phyloP scores from a whole-genome alignment of 92 coral and sea anemone genomes.

The Chrysogorgia sp. region DNA sequence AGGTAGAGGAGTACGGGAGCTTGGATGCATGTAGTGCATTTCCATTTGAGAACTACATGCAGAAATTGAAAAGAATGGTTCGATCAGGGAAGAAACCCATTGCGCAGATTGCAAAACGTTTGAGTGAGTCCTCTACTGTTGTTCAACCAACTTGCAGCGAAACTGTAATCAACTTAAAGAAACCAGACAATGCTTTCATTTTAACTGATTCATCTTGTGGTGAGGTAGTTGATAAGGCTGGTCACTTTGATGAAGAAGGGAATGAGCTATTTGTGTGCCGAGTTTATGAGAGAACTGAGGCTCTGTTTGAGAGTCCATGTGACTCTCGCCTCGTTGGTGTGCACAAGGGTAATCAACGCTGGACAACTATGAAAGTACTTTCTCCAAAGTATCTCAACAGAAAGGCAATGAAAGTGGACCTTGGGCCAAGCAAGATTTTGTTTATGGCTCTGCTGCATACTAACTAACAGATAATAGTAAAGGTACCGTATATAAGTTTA shows the following conservation, averaged over 20 bases:
- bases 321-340: slow-evolving; percentile 31
- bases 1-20: slow-evolving; percentile 5
- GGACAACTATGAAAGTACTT: slow-evolving; percentile 23
- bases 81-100: slow-evolving; percentile 26
- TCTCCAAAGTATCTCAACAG: not conserved
- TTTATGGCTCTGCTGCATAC: slow-evolving; percentile 17
- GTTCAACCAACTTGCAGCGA: not conserved
- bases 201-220: slow-evolving; percentile 15
- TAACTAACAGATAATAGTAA: not conserved
- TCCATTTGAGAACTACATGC: slow-evolving; percentile 17
- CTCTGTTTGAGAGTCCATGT: slow-evolving; percentile 17
- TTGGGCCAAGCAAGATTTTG: slow-evolving; percentile 1
- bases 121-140: slow-evolving; percentile 9
- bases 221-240: slow-evolving; percentile 20
- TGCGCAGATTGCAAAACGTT: slow-evolving; percentile 35
- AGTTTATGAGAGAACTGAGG: slow-evolving; percentile 6
- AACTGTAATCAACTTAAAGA: slow-evolving; percentile 10
- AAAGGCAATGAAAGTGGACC: slow-evolving; percentile 20
- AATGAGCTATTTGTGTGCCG: slow-evolving; percentile 3
- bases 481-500: not conserved
- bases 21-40: slow-evolving; percentile 42
- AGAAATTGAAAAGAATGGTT: too few relatives aligned
- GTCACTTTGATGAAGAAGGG: slow-evolving; percentile 9
- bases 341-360: not conserved
- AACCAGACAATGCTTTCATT: slow-evolving; percentile 19